Conservation (phyloP, 2,888 invertebrate genomes). For the Ditylenchus weischeri region DNA sequence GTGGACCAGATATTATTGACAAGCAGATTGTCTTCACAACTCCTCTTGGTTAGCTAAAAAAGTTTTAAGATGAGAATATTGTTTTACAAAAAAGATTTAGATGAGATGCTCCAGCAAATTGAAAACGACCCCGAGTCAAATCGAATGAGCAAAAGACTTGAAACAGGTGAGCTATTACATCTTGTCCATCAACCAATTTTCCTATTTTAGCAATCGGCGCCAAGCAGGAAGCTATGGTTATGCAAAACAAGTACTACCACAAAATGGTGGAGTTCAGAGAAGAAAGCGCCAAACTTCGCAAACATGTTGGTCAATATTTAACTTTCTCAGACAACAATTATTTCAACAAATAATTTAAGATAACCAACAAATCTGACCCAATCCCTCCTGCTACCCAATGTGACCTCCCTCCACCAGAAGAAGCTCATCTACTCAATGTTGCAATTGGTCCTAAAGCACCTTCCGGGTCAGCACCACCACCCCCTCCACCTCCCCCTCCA, state of each 20-base stretch:
- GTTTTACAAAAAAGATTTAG: slow-evolving; percentile 13
- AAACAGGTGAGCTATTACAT: not conserved
- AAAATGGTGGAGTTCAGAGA: slow-evolving; percentile 25
- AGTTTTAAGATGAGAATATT: not conserved
- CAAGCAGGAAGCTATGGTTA: slow-evolving; percentile 27
- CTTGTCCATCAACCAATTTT: not conserved
- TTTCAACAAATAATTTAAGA: slow-evolving; percentile 1
- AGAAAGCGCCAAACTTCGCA: slow-evolving; percentile 19
- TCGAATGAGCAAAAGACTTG: slow-evolving; percentile 17
- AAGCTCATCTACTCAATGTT: slow-evolving; percentile 5
- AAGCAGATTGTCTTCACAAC: slow-evolving; percentile 20
- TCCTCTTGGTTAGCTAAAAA: slow-evolving; percentile 12
- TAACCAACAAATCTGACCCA: slow-evolving; percentile 15
- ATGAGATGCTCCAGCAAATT: slow-evolving; percentile 23
- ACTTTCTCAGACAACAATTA: not conserved
- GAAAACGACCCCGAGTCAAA: slow-evolving; percentile 19
- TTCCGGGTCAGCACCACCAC: slow-evolving; percentile 12
- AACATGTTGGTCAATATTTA: slow-evolving; percentile 26
- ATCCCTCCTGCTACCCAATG: slow-evolving; percentile 23
- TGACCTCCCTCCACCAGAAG: slow-evolving; percentile 21
- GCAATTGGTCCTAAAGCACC: slow-evolving; percentile 7
- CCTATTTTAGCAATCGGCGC: slow-evolving; percentile 13
- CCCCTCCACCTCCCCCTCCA: slow-evolving; percentile 25
- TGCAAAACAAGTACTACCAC: slow-evolving; percentile 24
- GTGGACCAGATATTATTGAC: slow-evolving; percentile 14